These are phyloP conservation scores for Chelonus formosanus DNA, from an alignment of 2,888 invertebrate genomes.

Conservation along the genomic window DNA sequence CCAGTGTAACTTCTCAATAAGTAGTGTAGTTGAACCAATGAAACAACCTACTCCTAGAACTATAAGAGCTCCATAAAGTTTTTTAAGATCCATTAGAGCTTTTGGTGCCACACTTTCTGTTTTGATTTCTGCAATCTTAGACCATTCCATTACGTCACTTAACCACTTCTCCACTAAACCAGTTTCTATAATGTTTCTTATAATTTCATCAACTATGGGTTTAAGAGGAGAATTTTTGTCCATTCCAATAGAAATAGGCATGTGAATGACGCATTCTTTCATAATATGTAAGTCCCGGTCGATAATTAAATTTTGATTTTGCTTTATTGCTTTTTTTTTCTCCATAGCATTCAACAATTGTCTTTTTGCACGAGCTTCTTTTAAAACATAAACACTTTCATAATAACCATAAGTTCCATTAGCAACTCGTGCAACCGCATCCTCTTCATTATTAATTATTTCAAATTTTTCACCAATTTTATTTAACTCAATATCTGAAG, in stretches of 20 bases:
- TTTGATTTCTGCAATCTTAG: conserved; percentile 68
- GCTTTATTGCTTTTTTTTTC: conserved; percentile 46
- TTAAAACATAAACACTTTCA: conserved; percentile 78
- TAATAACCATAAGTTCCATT: conserved; percentile 81
- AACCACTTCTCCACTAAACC: conserved; percentile 84
- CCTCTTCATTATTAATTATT: conserved; percentile 70
- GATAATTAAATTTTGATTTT: conserved; percentile 36
- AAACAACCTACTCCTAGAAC: conserved; percentile 77
- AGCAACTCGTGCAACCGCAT: conserved; percentile 74
- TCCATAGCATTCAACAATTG: conserved; percentile 64
- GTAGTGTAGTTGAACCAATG: conserved; percentile 69
- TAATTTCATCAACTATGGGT: conserved; percentile 73
- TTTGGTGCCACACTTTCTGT: conserved; percentile 69
- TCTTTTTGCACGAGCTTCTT: conserved; percentile 72
- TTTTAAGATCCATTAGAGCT: conserved; percentile 80
- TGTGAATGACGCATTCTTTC: conserved; percentile 81
- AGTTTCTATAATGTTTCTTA: conserved; percentile 76
- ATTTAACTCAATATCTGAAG: conserved; percentile 74
- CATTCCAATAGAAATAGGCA: conserved; percentile 83
- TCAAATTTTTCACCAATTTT: conserved; percentile 76
- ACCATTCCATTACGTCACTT: conserved; percentile 75
- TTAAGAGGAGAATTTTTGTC: conserved; percentile 85
- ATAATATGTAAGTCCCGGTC: conserved; percentile 79
- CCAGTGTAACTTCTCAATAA: conserved; percentile 76
- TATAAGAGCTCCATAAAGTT: conserved; percentile 80